phyloP scores from a whole-genome alignment of 2,888 invertebrate species.

The Lasioglossum leucozonium region DNA sequence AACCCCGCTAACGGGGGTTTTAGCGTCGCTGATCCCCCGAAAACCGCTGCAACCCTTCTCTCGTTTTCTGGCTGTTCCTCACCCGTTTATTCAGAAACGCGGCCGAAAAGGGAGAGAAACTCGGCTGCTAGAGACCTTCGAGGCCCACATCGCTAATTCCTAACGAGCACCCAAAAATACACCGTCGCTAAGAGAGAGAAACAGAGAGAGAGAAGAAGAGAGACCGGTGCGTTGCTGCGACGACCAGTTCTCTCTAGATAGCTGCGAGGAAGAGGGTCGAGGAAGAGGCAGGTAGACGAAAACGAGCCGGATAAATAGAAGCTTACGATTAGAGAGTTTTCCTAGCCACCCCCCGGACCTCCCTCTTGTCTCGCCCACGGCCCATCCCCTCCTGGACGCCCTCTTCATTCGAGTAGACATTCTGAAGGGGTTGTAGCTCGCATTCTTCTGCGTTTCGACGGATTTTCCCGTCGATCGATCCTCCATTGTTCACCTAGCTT shows the following conservation, averaged over 20 bases:
- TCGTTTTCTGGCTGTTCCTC: not conserved
- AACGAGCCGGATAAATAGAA: conserved; percentile 54
- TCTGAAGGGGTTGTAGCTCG: conserved; percentile 7
- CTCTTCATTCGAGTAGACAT: not conserved
- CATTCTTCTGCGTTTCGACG: not conserved
- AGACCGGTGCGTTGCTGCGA: not conserved
- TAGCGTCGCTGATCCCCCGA: conserved; percentile 45
- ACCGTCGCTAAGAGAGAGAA: conserved; percentile 17
- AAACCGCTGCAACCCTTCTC: conserved; percentile 4
- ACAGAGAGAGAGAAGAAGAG: too few species aligned
- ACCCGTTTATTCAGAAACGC: conserved; percentile 14
- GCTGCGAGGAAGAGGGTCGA: conserved; percentile 35
- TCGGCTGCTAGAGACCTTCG: conserved; percentile 45
- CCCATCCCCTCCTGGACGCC: not conserved
- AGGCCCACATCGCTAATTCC: conserved; percentile 56
- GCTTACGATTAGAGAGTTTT: conserved; percentile 57
- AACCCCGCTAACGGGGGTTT: conserved; percentile 41
- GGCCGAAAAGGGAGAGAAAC: conserved; percentile 31
- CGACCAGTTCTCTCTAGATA: conserved; percentile 18
- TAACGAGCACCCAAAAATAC: conserved; percentile 66
- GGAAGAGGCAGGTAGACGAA: conserved; percentile 49
- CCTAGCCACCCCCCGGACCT: conserved; percentile 10
- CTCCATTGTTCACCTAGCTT: not conserved
- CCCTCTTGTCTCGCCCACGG: not conserved
- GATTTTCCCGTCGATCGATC: not conserved